phyloP scores from a whole-genome alignment of 2,797 vertebrate species.

The Nannoperca obscura region DNA sequence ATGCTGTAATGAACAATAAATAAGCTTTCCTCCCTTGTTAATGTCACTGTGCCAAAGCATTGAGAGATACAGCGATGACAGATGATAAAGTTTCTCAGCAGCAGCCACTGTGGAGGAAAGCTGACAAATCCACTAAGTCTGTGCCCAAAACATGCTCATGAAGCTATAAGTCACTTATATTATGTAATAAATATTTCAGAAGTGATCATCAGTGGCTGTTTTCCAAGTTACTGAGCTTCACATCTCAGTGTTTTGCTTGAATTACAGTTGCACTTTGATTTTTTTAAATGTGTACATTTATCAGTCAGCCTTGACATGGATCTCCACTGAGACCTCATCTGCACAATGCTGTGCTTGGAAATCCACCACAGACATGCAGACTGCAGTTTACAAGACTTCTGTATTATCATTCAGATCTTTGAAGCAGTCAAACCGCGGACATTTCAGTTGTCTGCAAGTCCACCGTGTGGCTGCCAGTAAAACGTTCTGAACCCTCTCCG shows the following conservation, averaged over 20 bases:
- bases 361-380: not conserved
- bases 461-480: not conserved
- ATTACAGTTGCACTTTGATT: not conserved
- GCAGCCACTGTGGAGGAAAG: not conserved
- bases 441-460: not conserved
- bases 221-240: not conserved
- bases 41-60: not conserved
- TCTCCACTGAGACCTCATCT: not conserved
- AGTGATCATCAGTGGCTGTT: not conserved
- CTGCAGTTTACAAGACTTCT: not conserved
- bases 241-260: slow-evolving; percentile 1
- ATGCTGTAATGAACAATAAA: slow-evolving; percentile 3
- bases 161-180: slow-evolving; percentile 8
- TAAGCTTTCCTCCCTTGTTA: not conserved
- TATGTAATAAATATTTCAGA: slow-evolving; percentile 13
- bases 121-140: not conserved
- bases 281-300: not conserved
- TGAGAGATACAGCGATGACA: not conserved
- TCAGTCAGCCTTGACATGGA: not conserved
- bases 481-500: not conserved
- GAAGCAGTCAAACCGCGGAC: too few relatives aligned
- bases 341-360: not conserved
- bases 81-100: not conserved
- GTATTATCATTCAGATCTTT: not conserved
- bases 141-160: not conserved